A percentile compares a stretch with the other conserved stretches of the same genome.
These are phyloP conservation scores for Cervus canadensis DNA, from an alignment of 2,113 vertebrate genomes.

Conservation along the genomic window DNA sequence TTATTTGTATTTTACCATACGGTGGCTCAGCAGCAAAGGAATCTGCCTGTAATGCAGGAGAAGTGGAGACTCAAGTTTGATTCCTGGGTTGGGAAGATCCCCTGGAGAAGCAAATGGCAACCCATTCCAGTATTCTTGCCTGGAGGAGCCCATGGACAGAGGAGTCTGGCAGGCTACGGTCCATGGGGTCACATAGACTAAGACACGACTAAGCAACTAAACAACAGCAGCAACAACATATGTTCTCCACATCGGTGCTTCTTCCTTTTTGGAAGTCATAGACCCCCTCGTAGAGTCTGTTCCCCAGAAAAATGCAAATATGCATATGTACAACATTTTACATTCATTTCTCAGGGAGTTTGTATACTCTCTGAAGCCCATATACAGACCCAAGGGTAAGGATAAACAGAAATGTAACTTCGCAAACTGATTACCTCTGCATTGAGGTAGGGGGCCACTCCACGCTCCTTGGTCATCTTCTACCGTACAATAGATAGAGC, in stretches of 20 bases:
- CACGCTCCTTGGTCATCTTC: neutral
- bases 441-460: slow-evolving; percentile 23
- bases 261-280: neutral
- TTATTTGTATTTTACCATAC: neutral
- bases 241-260: neutral
- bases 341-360: neutral
- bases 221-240: neutral
- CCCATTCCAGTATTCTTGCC: neutral
- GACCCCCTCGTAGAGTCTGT: neutral
- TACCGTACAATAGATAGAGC: neutral
- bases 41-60: neutral
- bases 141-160: neutral
- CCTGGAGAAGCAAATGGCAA: neutral
- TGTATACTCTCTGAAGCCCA: neutral
- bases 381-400: neutral
- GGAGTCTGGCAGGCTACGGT: neutral
- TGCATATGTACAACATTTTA: neutral
- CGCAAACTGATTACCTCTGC: slow-evolving; percentile 31
- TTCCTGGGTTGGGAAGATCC: neutral
- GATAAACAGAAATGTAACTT: neutral
- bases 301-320: neutral
- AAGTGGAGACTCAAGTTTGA: neutral
- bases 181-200: neutral
- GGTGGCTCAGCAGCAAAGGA: neutral
- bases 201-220: neutral